Evolutionary conservation across 30 jellyfish, hydroid and myxozoan species (phyloP).

Genomic region (Hydra vulgaris): DNA sequence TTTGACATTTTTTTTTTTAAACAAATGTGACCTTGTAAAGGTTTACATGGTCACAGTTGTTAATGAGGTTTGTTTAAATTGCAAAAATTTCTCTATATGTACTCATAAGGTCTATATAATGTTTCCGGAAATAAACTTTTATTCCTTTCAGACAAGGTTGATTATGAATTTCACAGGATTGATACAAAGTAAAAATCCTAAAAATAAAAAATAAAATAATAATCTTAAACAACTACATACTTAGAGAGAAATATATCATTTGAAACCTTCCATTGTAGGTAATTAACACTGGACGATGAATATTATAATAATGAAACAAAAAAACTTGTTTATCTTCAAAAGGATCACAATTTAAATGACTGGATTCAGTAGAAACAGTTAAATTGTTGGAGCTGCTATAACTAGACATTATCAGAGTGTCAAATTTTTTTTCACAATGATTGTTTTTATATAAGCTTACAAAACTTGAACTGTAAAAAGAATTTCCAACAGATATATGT

Average conservation of each 20-base stretch:
- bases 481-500: not conserved
- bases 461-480: not conserved
- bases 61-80: no score
- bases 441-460: not conserved
- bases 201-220: no score
- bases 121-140: no score
- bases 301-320: slow-evolving; percentile 33
- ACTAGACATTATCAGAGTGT: not conserved
- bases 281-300: slow-evolving; percentile 15
- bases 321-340: not conserved
- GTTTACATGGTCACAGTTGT: no score
- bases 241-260: slow-evolving; percentile 4
- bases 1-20: no score
- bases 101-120: no score
- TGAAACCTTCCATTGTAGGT: slow-evolving; percentile 18
- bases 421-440: not conserved
- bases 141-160: no score
- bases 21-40: no score
- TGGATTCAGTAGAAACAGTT: not conserved
- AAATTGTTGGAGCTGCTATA: not conserved
- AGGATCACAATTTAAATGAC: not conserved
- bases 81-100: no score
- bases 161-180: no score
- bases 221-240: not conserved
- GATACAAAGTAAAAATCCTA: no score